phyloP scores from a whole-genome alignment of 1,140 invertebrate species.

The Dryas iulia region DNA sequence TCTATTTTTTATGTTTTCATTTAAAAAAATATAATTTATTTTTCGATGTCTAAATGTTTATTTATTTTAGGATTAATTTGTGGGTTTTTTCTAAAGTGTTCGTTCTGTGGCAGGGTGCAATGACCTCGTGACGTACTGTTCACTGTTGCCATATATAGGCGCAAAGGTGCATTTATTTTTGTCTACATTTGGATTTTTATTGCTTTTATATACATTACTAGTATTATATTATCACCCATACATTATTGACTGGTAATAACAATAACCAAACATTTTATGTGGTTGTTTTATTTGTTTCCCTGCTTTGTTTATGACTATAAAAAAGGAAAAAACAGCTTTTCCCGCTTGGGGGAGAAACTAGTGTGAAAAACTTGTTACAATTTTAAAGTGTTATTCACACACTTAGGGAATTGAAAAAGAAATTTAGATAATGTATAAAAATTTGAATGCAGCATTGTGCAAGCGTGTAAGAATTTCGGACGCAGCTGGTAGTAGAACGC shows the following conservation, averaged over 20 bases:
- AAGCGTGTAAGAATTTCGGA: too few relatives aligned
- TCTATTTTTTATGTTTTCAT: background rate
- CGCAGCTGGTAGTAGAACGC: too few relatives aligned
- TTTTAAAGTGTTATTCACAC: too few relatives aligned
- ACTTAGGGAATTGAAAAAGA: too few relatives aligned
- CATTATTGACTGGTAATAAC: constrained; percentile 66
- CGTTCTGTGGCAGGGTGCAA: constrained; percentile 36
- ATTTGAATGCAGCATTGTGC: too few relatives aligned
- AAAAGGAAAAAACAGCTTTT: too few relatives aligned
- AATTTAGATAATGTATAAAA: too few relatives aligned
- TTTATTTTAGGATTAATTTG: constrained; percentile 48
- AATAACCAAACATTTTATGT: constrained; percentile 54
- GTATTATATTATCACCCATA: constrained; percentile 55
- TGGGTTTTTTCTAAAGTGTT: constrained; percentile 26
- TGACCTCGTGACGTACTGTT: constrained; percentile 38
- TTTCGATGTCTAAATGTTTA: constrained; percentile 40
- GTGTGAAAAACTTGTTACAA: too few relatives aligned
- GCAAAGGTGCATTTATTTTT: constrained; percentile 71
- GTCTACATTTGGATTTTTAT: constrained; percentile 57
- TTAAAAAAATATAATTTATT: constrained; percentile 33
- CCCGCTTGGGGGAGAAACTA: too few relatives aligned
- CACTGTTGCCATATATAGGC: constrained; percentile 66
- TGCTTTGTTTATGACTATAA: too few relatives aligned
- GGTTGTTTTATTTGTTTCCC: constrained; percentile 38
- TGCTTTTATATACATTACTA: constrained; percentile 69